phyloP scores from a whole-genome alignment of 1,140 invertebrate genomes.

The Heliconius hewitsoni region DNA sequence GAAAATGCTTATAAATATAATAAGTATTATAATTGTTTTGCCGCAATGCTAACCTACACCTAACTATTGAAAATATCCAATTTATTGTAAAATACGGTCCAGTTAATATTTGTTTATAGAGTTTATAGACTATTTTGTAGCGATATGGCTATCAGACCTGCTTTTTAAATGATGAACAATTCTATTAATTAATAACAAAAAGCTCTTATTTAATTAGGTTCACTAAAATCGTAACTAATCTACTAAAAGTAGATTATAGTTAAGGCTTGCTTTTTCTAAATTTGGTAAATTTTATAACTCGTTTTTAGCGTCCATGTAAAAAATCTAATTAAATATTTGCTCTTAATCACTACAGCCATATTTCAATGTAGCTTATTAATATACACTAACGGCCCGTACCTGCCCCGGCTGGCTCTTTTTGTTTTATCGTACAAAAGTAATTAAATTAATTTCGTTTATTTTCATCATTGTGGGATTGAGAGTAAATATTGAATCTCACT shows the following conservation, averaged over 20 bases:
- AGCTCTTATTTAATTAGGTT: not conserved
- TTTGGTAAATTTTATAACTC: not conserved
- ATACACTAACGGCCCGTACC: not conserved
- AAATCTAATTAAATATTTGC: not conserved
- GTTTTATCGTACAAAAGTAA: constrained; percentile 3
- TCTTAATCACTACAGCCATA: not conserved
- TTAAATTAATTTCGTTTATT: constrained; percentile 9
- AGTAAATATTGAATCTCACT: not conserved
- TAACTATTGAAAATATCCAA: no score
- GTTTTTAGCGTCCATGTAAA: not conserved
- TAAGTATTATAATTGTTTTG: no score
- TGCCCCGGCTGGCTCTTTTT: not conserved
- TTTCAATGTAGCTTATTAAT: constrained; percentile 8
- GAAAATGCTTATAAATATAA: no score
- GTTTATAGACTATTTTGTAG: no score
- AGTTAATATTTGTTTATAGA: no score
- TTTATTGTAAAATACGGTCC: no score
- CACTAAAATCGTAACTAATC: not conserved
- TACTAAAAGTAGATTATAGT: not conserved
- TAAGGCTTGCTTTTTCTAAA: not conserved
- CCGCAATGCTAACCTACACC: no score
- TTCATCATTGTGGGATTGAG: not conserved
- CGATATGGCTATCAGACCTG: no score
- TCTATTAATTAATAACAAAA: not conserved
- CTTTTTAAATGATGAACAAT: no score